Percentiles rank a stretch among this genome's conserved stretches.
phyloP scores from a whole-genome alignment of 2,797 vertebrate species.

The Pteropus rufus region DNA sequence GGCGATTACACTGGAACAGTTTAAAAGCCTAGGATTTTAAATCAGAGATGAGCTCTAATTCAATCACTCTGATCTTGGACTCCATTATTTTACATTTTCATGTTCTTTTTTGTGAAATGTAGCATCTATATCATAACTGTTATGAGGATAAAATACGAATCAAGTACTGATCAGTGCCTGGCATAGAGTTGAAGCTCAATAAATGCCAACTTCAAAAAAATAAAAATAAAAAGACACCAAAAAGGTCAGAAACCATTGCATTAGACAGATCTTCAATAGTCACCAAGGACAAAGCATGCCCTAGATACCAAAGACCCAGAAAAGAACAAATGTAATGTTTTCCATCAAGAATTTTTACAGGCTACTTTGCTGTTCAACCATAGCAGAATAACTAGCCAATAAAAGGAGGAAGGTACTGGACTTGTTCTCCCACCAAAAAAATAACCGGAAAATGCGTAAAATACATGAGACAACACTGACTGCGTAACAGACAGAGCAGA shows the following conservation, averaged over 20 bases:
- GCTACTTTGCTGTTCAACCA: not conserved
- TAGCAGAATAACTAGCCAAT: not conserved
- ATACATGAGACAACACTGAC: not conserved
- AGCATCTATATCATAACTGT: not conserved
- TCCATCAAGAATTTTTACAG: not conserved
- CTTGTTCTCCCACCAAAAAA: not conserved
- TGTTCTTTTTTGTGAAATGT: not conserved
- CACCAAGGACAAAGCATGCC: not conserved
- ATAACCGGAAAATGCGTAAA: not conserved
- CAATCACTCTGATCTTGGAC: not conserved
- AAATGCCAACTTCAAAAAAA: not conserved
- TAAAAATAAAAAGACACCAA: not conserved
- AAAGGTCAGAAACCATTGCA: not conserved
- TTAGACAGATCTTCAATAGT: not conserved
- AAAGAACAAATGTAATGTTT: not conserved
- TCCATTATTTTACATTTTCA: not conserved
- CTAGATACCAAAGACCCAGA: not conserved
- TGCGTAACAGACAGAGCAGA: not conserved
- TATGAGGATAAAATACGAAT: not conserved
- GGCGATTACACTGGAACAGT: not conserved
- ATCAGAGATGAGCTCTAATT: not conserved
- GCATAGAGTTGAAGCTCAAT: not conserved
- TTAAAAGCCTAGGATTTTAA: not conserved
- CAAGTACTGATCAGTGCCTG: not conserved
- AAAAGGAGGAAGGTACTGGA: not conserved